Evolutionary conservation across 30 jellyfish, hydroid and myxozoan species (phyloP).

Genomic region (Rhopilema esculentum): DNA sequence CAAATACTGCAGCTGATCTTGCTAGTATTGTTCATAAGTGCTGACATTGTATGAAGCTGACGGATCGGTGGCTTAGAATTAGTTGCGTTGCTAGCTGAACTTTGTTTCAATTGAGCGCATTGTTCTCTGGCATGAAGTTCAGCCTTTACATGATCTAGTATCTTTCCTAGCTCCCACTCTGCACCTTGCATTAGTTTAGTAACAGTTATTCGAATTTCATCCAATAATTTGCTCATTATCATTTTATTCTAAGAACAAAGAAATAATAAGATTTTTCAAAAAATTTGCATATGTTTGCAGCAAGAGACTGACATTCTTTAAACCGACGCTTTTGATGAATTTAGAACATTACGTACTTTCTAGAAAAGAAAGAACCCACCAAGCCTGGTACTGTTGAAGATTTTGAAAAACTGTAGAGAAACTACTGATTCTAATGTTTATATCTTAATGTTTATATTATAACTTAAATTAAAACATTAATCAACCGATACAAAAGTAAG

Average conservation of each 20-base stretch:
- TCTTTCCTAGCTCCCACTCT: slow-evolving; percentile 25
- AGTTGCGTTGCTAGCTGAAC: background rate
- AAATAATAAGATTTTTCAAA: slow-evolving; percentile 19
- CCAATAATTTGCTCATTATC: slow-evolving; percentile 22
- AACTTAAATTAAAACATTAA: too few species aligned
- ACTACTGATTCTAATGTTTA: too few species aligned
- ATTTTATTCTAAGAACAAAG: slow-evolving; percentile 13
- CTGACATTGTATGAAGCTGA: slow-evolving; percentile 8
- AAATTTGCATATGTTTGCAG: too few species aligned
- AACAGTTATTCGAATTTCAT: slow-evolving; percentile 6
- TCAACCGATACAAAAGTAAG: too few species aligned
- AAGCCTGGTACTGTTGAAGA: too few species aligned
- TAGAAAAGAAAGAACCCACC: too few species aligned
- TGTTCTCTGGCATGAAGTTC: slow-evolving; percentile 38
- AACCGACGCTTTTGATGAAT: too few species aligned
- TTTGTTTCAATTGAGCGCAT: slow-evolving; percentile 16
- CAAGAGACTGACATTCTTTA: too few species aligned
- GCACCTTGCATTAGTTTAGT: slow-evolving; percentile 15
- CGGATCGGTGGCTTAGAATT: background rate
- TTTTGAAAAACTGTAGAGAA: too few species aligned
- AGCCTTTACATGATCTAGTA: slow-evolving; percentile 1
- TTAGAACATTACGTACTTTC: too few species aligned
- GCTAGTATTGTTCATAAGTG: slow-evolving; percentile 1
- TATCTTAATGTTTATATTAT: too few species aligned
- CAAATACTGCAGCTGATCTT: slow-evolving; percentile 27